Conservation (phyloP, 2,797 vertebrate species). For the Parauchenoglanis ngamensis region DNA sequence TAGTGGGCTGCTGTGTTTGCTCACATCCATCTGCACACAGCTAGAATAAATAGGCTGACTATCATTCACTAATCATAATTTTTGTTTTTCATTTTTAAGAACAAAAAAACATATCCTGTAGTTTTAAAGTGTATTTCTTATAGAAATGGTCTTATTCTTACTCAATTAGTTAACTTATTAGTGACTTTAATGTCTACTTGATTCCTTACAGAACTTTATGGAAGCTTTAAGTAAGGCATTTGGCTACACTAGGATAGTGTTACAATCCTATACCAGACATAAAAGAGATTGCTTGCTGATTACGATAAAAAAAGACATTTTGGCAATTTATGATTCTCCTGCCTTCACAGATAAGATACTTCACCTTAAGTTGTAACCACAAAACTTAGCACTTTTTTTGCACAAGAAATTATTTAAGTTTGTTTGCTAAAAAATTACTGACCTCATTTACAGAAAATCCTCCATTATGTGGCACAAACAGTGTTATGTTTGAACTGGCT, state of each 20-base stretch:
- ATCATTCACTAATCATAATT: not conserved
- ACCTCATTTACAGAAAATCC: conserved; percentile 87
- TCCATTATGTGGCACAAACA: conserved; percentile 88
- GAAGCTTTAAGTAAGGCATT: not conserved
- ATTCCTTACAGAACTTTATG: not conserved
- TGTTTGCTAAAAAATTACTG: conserved; percentile 28
- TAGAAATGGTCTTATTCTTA: not conserved
- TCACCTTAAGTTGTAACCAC: not conserved
- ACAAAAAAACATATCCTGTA: not conserved
- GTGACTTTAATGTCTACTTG: not conserved
- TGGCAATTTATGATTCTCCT: not conserved
- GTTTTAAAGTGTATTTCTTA: not conserved
- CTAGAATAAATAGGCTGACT: not conserved
- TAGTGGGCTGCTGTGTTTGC: not conserved
- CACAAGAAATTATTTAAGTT: not conserved
- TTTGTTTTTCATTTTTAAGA: not conserved
- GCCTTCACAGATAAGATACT: no score
- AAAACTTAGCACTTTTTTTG: not conserved
- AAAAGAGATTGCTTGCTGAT: not conserved
- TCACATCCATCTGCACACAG: not conserved
- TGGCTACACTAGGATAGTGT: not conserved
- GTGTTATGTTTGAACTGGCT: conserved; percentile 78
- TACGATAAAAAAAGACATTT: not conserved
- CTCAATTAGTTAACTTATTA: not conserved
- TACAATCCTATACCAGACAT: conserved; percentile 1